Evolutionary conservation across 1,140 invertebrate species (phyloP).

Genomic region (Caenorhabditis tropicalis): DNA sequence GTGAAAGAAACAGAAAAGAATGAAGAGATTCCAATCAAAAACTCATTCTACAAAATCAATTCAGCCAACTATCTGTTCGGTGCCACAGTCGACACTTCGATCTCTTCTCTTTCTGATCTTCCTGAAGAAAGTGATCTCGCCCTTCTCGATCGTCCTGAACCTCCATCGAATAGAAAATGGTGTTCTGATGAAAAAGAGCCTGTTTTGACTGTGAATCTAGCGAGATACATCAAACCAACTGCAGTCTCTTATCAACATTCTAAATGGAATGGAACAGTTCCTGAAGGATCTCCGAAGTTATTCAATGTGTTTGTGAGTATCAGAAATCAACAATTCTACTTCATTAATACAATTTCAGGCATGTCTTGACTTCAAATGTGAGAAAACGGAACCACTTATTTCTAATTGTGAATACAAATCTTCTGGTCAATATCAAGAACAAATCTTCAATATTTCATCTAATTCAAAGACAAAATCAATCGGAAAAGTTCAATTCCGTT

Average conservation of each 20-base stretch:
- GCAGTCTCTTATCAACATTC: not conserved
- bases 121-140: not conserved
- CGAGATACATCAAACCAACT: not conserved
- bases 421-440: no score
- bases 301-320: not conserved
- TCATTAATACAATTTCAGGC: no score
- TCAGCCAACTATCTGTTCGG: not conserved
- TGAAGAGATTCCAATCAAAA: not conserved
- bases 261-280: not conserved
- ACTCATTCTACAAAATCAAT: not conserved
- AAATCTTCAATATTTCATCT: no score
- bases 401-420: not conserved
- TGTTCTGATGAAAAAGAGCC: not conserved
- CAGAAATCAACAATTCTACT: no score
- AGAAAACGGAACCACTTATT: not conserved
- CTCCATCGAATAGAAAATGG: not conserved
- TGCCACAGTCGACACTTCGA: not conserved
- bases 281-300: not conserved
- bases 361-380: not conserved
- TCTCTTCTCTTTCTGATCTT: not conserved
- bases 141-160: no score
- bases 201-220: not conserved
- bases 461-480: no score
- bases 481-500: no score
- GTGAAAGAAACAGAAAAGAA: no score